Conservation (phyloP, 2,888 invertebrate genomes). For the Peribatodes rhomboidaria region DNA sequence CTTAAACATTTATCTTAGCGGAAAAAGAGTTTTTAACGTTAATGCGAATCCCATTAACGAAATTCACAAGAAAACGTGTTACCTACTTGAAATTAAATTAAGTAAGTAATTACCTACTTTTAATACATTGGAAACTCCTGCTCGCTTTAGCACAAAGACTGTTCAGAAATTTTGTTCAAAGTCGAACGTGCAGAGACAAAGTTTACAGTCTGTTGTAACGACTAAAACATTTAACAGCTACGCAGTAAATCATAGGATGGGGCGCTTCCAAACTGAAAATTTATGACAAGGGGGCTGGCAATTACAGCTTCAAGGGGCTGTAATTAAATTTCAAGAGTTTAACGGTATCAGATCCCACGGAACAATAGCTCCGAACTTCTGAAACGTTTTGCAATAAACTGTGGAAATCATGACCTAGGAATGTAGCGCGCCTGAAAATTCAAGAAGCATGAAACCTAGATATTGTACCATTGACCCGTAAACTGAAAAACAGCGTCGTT, state of each 20-base stretch:
- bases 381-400: conserved; percentile 19
- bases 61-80: background rate
- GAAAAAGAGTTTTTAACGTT: no score
- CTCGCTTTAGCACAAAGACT: background rate
- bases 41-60: no score
- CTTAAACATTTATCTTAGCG: no score
- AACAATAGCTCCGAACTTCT: conserved; percentile 10
- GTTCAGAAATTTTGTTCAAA: background rate
- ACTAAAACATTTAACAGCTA: conserved; percentile 22
- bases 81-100: background rate
- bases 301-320: conserved; percentile 25
- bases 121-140: background rate
- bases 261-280: conserved; percentile 21
- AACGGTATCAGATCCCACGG: conserved; percentile 5
- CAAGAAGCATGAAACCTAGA: conserved; percentile 41
- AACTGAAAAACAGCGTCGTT: conserved; percentile 21
- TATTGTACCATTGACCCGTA: conserved; percentile 48
- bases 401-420: conserved; percentile 17
- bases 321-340: conserved; percentile 35
- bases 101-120: background rate
- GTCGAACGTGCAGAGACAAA: conserved; percentile 2
- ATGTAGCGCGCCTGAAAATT: conserved; percentile 25
- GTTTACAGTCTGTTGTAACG: conserved; percentile 4
- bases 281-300: conserved; percentile 28
- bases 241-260: conserved; percentile 30